Conservation (phyloP, 2,113 vertebrate species). For the Pogona vitticeps region DNA sequence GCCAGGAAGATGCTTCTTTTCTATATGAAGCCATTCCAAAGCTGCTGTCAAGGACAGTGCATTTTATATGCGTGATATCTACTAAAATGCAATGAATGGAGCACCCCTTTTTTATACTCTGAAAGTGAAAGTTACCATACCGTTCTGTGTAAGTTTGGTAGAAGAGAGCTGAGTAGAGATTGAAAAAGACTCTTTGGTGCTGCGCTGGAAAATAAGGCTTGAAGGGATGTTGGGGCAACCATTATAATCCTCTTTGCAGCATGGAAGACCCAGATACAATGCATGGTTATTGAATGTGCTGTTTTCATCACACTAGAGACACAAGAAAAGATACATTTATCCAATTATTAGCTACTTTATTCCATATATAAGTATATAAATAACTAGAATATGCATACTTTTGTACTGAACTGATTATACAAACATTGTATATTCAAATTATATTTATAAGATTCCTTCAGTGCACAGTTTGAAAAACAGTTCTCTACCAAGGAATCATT, state of each 20-base stretch:
- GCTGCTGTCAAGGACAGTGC: neutral
- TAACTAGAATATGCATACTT: neutral
- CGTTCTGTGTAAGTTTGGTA: slow-evolving; percentile 96
- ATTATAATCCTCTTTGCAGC: slow-evolving; percentile 95
- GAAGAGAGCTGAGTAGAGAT: slow-evolving; percentile 95
- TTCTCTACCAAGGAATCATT: slow-evolving; percentile 21
- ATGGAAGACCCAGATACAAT: slow-evolving; percentile 92
- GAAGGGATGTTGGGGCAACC: slow-evolving; percentile 91
- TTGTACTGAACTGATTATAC: neutral
- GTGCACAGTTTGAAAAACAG: slow-evolving; percentile 15
- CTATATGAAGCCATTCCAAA: neutral
- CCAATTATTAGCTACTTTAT: neutral
- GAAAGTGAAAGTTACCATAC: slow-evolving; percentile 68
- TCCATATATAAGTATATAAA: neutral
- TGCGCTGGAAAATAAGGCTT: slow-evolving; percentile 94
- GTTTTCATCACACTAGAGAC: slow-evolving; percentile 90
- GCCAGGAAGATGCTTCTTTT: neutral
- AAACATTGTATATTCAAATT: neutral
- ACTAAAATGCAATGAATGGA: neutral
- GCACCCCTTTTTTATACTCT: neutral
- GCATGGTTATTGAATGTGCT: slow-evolving; percentile 96
- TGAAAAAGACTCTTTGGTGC: slow-evolving; percentile 93
- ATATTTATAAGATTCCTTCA: neutral
- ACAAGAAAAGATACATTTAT: slow-evolving; percentile 27
- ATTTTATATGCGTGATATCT: neutral